phyloP scores from a whole-genome alignment of 2,113 vertebrate species.

The Tupaia tana region DNA sequence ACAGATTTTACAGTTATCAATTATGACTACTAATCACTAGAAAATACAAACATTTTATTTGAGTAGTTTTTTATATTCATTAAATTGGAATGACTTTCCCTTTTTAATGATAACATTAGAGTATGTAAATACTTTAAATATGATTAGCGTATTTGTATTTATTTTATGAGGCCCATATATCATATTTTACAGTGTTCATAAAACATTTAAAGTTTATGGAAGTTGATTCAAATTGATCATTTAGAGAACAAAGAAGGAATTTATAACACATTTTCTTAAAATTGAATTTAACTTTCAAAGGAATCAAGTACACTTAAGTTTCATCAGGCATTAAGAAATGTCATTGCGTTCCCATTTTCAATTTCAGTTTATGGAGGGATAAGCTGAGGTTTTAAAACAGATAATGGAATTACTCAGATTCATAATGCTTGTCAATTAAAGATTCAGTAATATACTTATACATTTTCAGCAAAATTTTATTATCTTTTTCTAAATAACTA shows the following conservation, averaged over 20 bases:
- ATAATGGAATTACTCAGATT: not conserved
- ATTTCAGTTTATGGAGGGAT: not conserved
- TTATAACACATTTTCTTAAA: not conserved
- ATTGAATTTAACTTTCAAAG: not conserved
- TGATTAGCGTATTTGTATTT: not conserved
- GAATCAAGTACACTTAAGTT: not conserved
- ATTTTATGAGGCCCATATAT: not conserved
- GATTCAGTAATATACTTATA: not conserved
- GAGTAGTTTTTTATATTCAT: not conserved
- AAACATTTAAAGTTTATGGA: constrained; percentile 4
- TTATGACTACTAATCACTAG: not conserved
- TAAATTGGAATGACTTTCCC: not conserved
- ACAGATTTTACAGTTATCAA: not conserved
- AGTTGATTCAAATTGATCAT: not conserved
- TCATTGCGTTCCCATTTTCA: not conserved
- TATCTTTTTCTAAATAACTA: not conserved
- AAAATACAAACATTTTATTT: not conserved
- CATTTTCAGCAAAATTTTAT: not conserved
- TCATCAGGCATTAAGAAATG: not conserved
- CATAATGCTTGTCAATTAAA: not conserved
- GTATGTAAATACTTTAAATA: not conserved
- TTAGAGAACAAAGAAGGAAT: not conserved
- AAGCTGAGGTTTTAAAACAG: not conserved
- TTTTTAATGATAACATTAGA: not conserved
- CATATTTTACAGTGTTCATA: not conserved